phyloP scores from a whole-genome alignment of 2,797 vertebrate species.

The Hyperoplus immaculatus region DNA sequence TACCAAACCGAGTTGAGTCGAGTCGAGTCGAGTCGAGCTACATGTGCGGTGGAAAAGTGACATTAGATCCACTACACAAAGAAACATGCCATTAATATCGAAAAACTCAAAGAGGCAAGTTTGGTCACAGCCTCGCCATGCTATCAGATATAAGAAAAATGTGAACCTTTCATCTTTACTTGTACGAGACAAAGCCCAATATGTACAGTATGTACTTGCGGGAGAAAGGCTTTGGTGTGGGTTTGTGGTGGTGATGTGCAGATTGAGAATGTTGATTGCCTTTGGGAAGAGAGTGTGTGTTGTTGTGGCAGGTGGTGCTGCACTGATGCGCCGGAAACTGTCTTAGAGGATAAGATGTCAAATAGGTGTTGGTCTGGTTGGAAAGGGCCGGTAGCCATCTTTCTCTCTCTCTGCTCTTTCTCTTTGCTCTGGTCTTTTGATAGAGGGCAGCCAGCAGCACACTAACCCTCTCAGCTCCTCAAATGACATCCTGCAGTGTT shows the following conservation, averaged over 20 bases:
- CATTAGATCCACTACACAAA: neutral
- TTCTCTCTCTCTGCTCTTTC: constrained; percentile 37
- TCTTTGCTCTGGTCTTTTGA: constrained; percentile 41
- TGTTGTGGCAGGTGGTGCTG: constrained; percentile 58
- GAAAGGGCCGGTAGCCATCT: constrained; percentile 49
- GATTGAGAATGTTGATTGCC: constrained; percentile 52
- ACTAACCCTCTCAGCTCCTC: constrained; percentile 40
- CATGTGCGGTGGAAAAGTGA: no score
- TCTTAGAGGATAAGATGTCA: constrained; percentile 60
- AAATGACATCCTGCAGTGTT: constrained; percentile 47
- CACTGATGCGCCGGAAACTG: constrained; percentile 59
- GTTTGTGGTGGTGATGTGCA: constrained; percentile 36
- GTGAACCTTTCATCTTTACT: neutral
- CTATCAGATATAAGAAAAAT: neutral
- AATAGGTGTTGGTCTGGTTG: constrained; percentile 55
- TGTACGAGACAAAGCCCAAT: constrained; percentile 14
- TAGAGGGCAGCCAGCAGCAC: constrained; percentile 27
- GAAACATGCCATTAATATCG: neutral
- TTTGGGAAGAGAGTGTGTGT: constrained; percentile 38
- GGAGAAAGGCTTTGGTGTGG: constrained; percentile 25
- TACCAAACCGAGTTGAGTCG: no score
- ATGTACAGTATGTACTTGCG: constrained; percentile 15
- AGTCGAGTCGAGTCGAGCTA: no score
- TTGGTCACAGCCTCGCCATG: neutral
- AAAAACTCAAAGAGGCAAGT: neutral